A percentile compares a stretch with the other conserved stretches of the same genome.
These are phyloP conservation scores for Gibbula magus DNA, from an alignment of 2,888 invertebrate genomes.

Conservation along the genomic window DNA sequence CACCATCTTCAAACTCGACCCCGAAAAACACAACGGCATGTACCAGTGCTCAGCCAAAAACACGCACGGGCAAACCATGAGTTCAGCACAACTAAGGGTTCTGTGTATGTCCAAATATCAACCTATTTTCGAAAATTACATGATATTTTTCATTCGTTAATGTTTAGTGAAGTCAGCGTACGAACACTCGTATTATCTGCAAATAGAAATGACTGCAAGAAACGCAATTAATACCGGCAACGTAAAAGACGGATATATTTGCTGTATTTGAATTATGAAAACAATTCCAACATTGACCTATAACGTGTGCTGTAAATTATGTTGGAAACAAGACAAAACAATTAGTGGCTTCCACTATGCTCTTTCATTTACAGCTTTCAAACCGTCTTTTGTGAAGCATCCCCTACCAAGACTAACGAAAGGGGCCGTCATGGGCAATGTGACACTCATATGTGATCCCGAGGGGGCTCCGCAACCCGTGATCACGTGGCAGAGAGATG, in stretches of 20 bases:
- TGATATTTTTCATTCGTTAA: too few relatives aligned
- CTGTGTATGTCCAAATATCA: slow-evolving; percentile 79
- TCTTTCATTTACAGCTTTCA: slow-evolving; percentile 72
- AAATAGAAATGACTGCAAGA: too few relatives aligned
- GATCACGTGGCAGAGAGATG: slow-evolving; percentile 93
- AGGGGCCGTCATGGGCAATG: slow-evolving; percentile 92
- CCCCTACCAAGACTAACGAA: slow-evolving; percentile 88
- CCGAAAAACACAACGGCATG: slow-evolving; percentile 88
- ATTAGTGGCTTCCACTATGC: not conserved
- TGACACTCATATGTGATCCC: slow-evolving; percentile 91
- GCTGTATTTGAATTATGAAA: not conserved
- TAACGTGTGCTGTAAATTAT: not conserved
- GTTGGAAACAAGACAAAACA: not conserved
- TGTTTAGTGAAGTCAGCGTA: too few relatives aligned
- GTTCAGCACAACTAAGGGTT: slow-evolving; percentile 91
- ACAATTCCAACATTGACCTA: not conserved
- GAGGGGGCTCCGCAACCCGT: slow-evolving; percentile 90
- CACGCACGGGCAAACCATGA: slow-evolving; percentile 88
- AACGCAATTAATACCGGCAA: too few relatives aligned
- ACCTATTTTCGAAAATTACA: too few relatives aligned
- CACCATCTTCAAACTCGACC: slow-evolving; percentile 49
- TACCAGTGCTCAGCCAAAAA: slow-evolving; percentile 95
- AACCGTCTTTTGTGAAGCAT: slow-evolving; percentile 91
- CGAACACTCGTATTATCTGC: too few relatives aligned
- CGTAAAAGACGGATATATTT: too few relatives aligned